Base-by-base conservation (phyloP, 2,888 invertebrate genomes). In the Parascotia fuliginaria region DNA sequence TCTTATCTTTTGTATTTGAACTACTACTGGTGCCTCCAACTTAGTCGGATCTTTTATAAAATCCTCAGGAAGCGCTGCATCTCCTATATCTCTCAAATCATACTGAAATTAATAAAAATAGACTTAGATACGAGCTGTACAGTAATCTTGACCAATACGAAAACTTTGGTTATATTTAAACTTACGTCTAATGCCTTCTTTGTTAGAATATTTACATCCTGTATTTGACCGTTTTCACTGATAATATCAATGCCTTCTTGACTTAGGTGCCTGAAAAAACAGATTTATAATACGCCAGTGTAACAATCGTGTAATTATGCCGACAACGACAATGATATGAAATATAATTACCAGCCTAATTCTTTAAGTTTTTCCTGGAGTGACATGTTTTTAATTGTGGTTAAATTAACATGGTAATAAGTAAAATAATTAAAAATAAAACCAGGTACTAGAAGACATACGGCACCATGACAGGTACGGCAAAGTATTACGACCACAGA, bases 1-100 rank as follows among this genome's bases (percentile, higher is more conserved):
- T 9, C 97, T 94, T 39, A 98, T 93, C 87, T 97, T 97, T 80
- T 96, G 96, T 69, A 98, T 95, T 93, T 98, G 98, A 34, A 98
- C 92, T 28, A 98, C 95, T 60, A 97, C 90, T n/a, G 92, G 87
- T 12, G 90, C 92, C 45, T 92, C 86, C 39, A 94, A 75, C 59
- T 91, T 92, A 24, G 85, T 68, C 14, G 91, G 89, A 39, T 93
- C 93, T 77, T 95, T 95, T 49, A 92, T 87, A 46, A 95, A 90
- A 33, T 95, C 95, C 50, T 94, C 94, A n/a, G 95, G 94, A 60
- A 97, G 92, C 48, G 95, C 94, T 43, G 94, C 94, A 43, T 94
- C 95, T n/a, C 96, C 96, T 62, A 97, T 95, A 75, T 97, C 96
- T 75, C 95, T 94, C 57, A 97, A 92, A 88, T 98, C 98, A 72